These are phyloP conservation scores for Papilio helenus DNA, from an alignment of 1,140 invertebrate genomes.

Conservation along the genomic window DNA sequence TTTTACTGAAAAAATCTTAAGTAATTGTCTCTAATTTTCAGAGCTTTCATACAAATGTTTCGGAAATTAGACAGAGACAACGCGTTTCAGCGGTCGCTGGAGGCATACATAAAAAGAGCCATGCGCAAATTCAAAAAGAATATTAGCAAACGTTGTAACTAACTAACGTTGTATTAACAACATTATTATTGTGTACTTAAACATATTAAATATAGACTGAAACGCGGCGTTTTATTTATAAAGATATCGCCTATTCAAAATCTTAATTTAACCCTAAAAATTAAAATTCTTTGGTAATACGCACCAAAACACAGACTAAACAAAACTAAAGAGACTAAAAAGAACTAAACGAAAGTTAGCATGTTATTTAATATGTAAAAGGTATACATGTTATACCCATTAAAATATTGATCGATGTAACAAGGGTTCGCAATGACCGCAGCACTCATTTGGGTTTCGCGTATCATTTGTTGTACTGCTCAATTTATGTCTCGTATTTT, in stretches of 20 bases:
- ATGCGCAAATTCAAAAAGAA: slow-evolving; percentile 24
- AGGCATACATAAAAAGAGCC: slow-evolving; percentile 14
- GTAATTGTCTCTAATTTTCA: slow-evolving; percentile 29
- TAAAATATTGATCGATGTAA: slow-evolving; percentile 6
- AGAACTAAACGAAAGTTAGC: too few relatives aligned
- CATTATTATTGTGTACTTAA: neutral
- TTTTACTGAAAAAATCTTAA: neutral
- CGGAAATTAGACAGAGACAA: slow-evolving; percentile 20
- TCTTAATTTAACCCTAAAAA: neutral
- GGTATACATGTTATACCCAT: neutral
- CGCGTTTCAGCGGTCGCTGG: slow-evolving; percentile 21
- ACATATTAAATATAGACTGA: neutral
- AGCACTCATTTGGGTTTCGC: neutral
- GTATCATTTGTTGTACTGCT: slow-evolving; percentile 10
- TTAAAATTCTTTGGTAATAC: neutral
- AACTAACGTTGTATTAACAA: too few relatives aligned
- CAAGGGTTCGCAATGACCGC: neutral
- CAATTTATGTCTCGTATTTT: slow-evolving; percentile 10
- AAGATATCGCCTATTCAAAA: neutral
- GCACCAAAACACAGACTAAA: too few relatives aligned
- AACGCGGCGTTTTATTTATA: slow-evolving; percentile 5
- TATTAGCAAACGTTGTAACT: neutral
- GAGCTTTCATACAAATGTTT: slow-evolving; percentile 28
- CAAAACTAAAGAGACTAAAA: too few relatives aligned
- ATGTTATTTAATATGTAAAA: neutral